These are phyloP conservation scores for Epizoanthus rinbou DNA, from an alignment of 92 coral and sea anemone genomes.

Conservation along the genomic window DNA sequence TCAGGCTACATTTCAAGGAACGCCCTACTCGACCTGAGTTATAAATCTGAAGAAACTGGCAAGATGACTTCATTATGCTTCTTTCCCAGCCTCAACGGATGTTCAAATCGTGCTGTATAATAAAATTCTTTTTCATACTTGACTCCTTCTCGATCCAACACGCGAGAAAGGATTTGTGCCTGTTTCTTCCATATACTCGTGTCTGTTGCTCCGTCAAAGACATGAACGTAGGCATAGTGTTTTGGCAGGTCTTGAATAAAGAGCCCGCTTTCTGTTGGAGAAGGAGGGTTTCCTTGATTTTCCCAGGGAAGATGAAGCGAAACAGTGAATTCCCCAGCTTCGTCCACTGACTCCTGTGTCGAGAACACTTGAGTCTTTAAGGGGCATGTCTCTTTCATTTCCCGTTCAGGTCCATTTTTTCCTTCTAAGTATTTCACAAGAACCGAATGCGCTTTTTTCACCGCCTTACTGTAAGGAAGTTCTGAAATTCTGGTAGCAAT, in stretches of 20 bases:
- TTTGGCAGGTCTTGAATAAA: conserved; percentile 75
- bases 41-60: background rate
- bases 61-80: conserved; percentile 74
- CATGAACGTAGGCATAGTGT: conserved; percentile 73
- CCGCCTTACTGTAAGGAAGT: conserved; percentile 53
- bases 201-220: conserved; percentile 65
- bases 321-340: conserved; percentile 61
- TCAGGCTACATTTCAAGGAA: no score
- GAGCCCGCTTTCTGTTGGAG: conserved; percentile 63
- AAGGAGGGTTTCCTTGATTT: conserved; percentile 67
- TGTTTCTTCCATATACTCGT: conserved; percentile 52
- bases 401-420: conserved; percentile 77
- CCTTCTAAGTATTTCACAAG: conserved; percentile 76
- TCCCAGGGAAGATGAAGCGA: conserved; percentile 85
- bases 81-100: conserved; percentile 60
- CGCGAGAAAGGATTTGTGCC: conserved; percentile 33
- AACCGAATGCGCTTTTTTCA: conserved; percentile 62
- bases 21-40: no score
- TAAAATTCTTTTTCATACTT: conserved; percentile 51
- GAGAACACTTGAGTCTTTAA: conserved; percentile 58
- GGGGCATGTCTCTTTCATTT: conserved; percentile 74
- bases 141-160: conserved; percentile 64
- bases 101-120: conserved; percentile 74
- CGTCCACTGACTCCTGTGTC: conserved; percentile 42
- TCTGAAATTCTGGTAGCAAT: conserved; percentile 67